phyloP scores from a whole-genome alignment of 2,113 vertebrate species.

The Eolophus roseicapilla region DNA sequence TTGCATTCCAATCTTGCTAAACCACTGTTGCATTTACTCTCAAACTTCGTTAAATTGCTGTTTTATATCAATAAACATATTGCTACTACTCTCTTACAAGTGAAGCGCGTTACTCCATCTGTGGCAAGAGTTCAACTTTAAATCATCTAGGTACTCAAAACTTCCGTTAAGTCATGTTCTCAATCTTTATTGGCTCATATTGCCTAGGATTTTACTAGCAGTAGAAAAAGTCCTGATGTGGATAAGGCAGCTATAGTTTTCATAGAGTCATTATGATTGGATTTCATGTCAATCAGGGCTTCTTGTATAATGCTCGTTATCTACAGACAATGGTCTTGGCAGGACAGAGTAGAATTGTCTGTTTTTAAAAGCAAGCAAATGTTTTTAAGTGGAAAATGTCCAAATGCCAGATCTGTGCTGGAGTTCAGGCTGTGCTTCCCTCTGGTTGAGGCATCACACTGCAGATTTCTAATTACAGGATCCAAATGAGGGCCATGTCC shows the following conservation, averaged over 20 bases:
- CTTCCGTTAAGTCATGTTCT: not conserved
- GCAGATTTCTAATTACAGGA: not conserved
- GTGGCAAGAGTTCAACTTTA: not conserved
- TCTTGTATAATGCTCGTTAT: not conserved
- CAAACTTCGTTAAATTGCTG: not conserved
- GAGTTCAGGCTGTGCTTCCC: not conserved
- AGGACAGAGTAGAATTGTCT: not conserved
- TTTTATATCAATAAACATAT: not conserved
- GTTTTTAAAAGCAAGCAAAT: not conserved
- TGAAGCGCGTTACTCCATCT: not conserved
- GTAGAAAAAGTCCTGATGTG: not conserved
- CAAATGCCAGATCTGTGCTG: not conserved
- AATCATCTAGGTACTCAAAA: not conserved
- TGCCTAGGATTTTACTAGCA: not conserved
- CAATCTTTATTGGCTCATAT: not conserved
- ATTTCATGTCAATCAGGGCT: not conserved
- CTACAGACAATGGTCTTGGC: not conserved
- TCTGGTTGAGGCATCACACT: not conserved
- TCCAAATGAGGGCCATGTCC: not conserved
- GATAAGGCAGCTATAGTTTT: not conserved
- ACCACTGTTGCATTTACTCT: not conserved
- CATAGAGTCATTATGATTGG: not conserved
- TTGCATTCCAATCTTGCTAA: not conserved
- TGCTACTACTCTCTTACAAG: not conserved
- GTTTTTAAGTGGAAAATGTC: not conserved